Conservation (phyloP, 2,113 vertebrate species). For the Pelodiscus sinensis region DNA sequence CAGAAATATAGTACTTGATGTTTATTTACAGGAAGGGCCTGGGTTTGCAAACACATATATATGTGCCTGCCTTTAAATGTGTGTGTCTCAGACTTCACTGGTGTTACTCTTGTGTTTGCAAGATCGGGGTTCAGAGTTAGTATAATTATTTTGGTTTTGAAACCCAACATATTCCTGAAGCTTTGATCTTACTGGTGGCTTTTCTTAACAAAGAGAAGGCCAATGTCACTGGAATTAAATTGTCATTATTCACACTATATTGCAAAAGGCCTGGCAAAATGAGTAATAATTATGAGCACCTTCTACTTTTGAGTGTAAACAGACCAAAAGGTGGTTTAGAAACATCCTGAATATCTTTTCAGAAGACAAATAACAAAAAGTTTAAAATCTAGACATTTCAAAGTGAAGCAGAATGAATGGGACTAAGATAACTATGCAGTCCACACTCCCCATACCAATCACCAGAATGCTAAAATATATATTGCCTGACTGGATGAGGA, state of each 20-base stretch:
- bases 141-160: neutral
- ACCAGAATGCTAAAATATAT: neutral
- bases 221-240: neutral
- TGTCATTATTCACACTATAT: neutral
- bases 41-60: rapidly evolving
- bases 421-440: neutral
- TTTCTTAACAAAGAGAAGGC: neutral
- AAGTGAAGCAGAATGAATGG: neutral
- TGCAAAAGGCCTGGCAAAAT: neutral
- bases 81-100: neutral
- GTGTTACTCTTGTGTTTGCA: neutral
- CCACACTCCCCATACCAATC: neutral
- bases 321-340: neutral
- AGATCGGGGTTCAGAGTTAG: neutral
- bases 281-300: neutral
- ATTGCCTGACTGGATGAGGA: neutral
- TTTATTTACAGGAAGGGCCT: neutral
- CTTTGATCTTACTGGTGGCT: neutral
- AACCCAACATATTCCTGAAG: neutral
- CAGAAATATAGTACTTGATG: neutral
- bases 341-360: neutral
- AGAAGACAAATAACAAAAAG: neutral
- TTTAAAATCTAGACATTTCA: neutral
- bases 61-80: neutral
- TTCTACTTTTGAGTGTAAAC: neutral